These are phyloP conservation scores for Protophormia terraenovae DNA, from an alignment of 2,888 invertebrate genomes.

Conservation along the genomic window DNA sequence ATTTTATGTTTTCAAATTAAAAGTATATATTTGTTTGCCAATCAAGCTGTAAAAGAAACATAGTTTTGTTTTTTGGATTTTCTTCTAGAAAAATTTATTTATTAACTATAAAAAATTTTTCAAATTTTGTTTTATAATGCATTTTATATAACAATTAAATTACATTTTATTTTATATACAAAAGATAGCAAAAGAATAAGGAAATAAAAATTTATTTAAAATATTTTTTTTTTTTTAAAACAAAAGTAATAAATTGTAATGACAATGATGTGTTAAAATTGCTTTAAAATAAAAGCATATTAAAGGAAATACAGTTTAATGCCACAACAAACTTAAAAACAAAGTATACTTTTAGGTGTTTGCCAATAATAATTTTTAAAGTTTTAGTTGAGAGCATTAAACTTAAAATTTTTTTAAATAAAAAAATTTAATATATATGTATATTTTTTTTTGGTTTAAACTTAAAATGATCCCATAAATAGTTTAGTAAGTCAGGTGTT, in stretches of 20 bases:
- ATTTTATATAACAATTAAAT: slow-evolving; percentile 54
- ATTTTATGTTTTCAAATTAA: slow-evolving; percentile 10
- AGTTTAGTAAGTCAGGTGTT: slow-evolving; percentile 29
- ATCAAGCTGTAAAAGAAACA: slow-evolving; percentile 23
- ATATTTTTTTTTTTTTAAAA: neutral
- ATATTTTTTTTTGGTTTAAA: neutral
- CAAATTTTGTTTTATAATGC: slow-evolving; percentile 20
- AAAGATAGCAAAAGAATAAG: slow-evolving; percentile 30
- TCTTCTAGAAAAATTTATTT: slow-evolving; percentile 52
- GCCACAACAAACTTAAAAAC: neutral
- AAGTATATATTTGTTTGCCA: slow-evolving; percentile 17
- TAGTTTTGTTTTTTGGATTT: slow-evolving; percentile 21
- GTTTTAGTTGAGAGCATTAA: neutral
- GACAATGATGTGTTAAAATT: slow-evolving; percentile 1
- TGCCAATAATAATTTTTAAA: neutral
- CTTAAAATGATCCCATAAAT: neutral
- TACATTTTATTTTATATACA: slow-evolving; percentile 61
- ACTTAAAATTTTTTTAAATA: neutral
- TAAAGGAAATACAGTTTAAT: neutral
- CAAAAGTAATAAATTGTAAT: slow-evolving; percentile 7
- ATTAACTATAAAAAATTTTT: slow-evolving; percentile 50
- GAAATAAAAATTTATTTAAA: neutral
- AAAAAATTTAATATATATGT: neutral
- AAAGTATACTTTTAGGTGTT: neutral
- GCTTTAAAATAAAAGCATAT: neutral